phyloP scores from a whole-genome alignment of 2,113 vertebrate genomes.

The Rhabdomys dilectus region DNA sequence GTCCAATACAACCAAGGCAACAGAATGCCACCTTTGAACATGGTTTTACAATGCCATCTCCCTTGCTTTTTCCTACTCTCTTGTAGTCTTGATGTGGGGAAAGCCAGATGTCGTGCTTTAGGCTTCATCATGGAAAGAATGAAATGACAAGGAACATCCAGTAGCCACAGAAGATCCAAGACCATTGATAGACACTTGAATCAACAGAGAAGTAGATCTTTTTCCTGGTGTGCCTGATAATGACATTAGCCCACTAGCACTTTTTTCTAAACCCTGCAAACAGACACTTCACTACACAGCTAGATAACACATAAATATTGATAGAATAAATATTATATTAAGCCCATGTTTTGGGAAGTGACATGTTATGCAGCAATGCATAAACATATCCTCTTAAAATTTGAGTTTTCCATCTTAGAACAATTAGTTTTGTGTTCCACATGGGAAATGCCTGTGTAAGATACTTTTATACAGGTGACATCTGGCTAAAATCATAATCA shows the following conservation, averaged over 20 bases:
- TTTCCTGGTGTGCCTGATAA: not conserved
- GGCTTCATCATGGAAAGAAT: not conserved
- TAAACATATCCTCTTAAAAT: not conserved
- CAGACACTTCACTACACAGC: not conserved
- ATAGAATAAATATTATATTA: not conserved
- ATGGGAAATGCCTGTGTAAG: not conserved
- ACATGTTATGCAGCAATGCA: not conserved
- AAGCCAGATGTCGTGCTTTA: not conserved
- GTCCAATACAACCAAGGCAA: not conserved
- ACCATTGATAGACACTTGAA: not conserved
- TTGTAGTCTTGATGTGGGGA: not conserved
- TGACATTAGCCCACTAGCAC: not conserved
- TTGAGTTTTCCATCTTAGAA: not conserved
- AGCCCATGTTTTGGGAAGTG: not conserved
- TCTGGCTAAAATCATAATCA: not conserved
- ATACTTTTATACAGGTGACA: not conserved
- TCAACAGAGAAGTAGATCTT: not conserved
- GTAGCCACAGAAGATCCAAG: not conserved
- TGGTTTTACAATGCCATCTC: not conserved
- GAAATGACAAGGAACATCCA: not conserved
- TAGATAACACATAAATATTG: not conserved
- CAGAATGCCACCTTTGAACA: not conserved
- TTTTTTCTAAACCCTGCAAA: not conserved
- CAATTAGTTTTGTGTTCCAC: not conserved
- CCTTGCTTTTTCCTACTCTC: not conserved